A percentile compares a stretch with the other conserved stretches of the same genome.
Evolutionary conservation across 2,113 vertebrate genomes (phyloP).

Genomic region (Hassar affinis): DNA sequence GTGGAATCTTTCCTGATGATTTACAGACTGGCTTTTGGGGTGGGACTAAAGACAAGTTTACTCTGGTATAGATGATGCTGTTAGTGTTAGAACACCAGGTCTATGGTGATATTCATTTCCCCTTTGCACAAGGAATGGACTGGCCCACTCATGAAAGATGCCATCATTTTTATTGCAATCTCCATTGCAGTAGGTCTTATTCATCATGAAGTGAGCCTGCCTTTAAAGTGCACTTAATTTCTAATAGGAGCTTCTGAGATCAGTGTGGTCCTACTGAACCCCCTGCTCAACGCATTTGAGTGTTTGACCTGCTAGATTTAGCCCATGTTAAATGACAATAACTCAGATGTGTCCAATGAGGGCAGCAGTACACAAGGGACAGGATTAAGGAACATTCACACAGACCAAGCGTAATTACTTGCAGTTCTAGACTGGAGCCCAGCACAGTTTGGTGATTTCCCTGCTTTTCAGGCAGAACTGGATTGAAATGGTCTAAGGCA

Average conservation of each 20-base stretch:
- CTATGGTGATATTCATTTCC: neutral
- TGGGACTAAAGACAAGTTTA: neutral
- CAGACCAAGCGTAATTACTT: neutral
- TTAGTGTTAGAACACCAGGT: neutral
- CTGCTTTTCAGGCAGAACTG: neutral
- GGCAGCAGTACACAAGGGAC: neutral
- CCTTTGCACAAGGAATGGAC: neutral
- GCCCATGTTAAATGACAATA: neutral
- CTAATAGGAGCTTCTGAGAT: neutral
- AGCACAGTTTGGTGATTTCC: neutral
- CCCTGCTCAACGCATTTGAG: neutral
- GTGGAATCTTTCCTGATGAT: constrained; percentile 15
- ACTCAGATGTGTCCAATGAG: neutral
- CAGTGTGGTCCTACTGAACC: neutral
- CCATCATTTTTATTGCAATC: neutral
- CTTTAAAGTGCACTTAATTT: neutral
- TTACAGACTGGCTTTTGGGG: neutral
- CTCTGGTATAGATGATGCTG: neutral
- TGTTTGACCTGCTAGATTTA: neutral
- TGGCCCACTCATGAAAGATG: neutral
- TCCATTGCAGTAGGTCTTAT: neutral
- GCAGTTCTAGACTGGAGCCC: neutral
- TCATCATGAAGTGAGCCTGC: neutral
- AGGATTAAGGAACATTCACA: neutral
- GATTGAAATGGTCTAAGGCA: neutral